Base-by-base conservation (phyloP, 2,888 invertebrate species). In the Caenorhabditis imperialis region DNA sequence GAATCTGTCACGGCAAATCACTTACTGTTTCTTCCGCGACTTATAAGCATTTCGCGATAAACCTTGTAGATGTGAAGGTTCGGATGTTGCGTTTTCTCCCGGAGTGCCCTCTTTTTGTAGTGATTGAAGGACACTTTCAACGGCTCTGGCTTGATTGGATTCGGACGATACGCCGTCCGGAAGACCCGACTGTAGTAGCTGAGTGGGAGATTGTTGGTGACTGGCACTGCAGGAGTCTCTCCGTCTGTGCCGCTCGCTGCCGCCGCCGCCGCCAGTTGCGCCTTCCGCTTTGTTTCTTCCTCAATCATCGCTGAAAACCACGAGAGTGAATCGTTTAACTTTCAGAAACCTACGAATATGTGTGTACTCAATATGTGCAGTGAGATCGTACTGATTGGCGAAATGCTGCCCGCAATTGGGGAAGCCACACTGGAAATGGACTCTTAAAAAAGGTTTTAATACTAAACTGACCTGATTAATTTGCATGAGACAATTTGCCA, bases 51-150 rank as follows among this genome's bases (percentile, higher is more conserved):
- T 2, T 65, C 65, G 14, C 65, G 48, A 25, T 50, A 35, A 20
- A 57, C 33, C 4, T 50, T 30, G 18, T 42, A 16, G 23, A 48
- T 48, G 14, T 33, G 23, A 25, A 38, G 51, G 18, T 58, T 30
- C 5, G 47, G 35, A 4, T 38, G 47, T 5, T 18, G 10, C 7
- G 7, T 22, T 23, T 30, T 50, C 7, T 70, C 61, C 12, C 37
- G 40, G 14, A n/a, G 18, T 5, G 42, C 47, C 10, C 75, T 20
- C 38, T 47, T 60, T 44, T 63, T 69, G 53, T 76, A 78, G 44
- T 80, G 80, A 42, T 78, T 76, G 55, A 78, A 80, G 2, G 76
- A 75, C 18, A 80, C 48, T 50, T 75, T 76, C 10, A 80, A 25
- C n/a, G 62, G 54, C n/a, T 80, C 77, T 0, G 57, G 54, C 27